A percentile compares a stretch with the other conserved stretches of the same genome.
phyloP scores from a whole-genome alignment of 2,797 vertebrate genomes.

The Diceros bicornis region DNA sequence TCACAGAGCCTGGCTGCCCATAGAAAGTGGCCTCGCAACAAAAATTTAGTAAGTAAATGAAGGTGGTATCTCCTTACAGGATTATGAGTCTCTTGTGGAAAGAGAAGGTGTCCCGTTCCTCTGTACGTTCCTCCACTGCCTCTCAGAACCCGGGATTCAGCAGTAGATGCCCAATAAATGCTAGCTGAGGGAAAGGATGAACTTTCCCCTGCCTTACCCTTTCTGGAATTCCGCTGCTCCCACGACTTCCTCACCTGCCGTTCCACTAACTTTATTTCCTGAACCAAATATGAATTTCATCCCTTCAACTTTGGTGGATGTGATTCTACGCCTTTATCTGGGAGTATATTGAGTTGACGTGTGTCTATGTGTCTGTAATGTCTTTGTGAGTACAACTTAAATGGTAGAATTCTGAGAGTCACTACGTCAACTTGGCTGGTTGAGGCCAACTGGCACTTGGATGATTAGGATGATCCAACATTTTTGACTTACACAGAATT shows the following conservation, averaged over 20 bases:
- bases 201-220: background rate
- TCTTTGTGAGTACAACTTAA: background rate
- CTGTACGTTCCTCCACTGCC: background rate
- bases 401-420: background rate
- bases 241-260: background rate
- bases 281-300: background rate
- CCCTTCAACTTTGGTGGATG: background rate
- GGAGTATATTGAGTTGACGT: background rate
- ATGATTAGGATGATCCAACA: background rate
- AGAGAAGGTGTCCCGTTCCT: background rate
- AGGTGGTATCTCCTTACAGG: too few species aligned
- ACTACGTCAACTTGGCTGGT: background rate
- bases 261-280: background rate
- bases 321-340: background rate
- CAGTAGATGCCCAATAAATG: background rate
- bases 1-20: background rate
- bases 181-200: background rate
- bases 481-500: background rate
- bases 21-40: background rate
- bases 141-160: background rate
- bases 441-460: background rate
- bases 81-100: background rate
- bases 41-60: background rate
- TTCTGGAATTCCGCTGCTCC: background rate
- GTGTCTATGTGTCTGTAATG: background rate